phyloP scores from a whole-genome alignment of 92 coral and sea anemone genomes.

The Epizoanthus ramosus region DNA sequence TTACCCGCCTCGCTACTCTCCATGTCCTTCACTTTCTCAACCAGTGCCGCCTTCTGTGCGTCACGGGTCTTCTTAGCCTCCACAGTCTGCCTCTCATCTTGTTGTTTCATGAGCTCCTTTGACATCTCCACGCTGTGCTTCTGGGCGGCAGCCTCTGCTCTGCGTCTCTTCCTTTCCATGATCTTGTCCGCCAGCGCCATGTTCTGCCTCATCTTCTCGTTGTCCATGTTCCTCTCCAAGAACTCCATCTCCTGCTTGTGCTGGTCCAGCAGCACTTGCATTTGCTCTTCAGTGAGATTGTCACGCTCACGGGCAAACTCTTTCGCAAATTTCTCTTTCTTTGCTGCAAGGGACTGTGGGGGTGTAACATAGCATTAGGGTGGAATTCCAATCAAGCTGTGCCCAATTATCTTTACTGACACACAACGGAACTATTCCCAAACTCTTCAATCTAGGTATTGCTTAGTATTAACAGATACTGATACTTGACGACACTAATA shows the following conservation, averaged over 20 bases:
- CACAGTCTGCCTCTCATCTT: slow-evolving; percentile 78
- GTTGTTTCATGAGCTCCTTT: slow-evolving; percentile 85
- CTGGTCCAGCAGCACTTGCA: slow-evolving; percentile 79
- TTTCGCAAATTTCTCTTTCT: slow-evolving; percentile 77
- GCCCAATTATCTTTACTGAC: not conserved
- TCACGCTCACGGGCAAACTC: slow-evolving; percentile 71
- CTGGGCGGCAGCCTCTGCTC: slow-evolving; percentile 80
- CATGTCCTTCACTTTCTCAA: slow-evolving; percentile 82
- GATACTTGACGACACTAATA: too few species aligned
- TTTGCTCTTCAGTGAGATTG: slow-evolving; percentile 83
- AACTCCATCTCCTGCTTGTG: slow-evolving; percentile 87
- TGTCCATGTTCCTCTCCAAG: slow-evolving; percentile 86
- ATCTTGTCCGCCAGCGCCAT: slow-evolving; percentile 85
- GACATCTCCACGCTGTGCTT: slow-evolving; percentile 88
- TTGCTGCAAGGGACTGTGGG: slow-evolving; percentile 76
- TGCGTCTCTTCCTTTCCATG: slow-evolving; percentile 76
- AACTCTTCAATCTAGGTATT: too few species aligned
- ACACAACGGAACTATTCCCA: not conserved
- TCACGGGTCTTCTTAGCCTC: slow-evolving; percentile 81
- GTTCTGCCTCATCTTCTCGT: slow-evolving; percentile 85
- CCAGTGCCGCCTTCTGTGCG: slow-evolving; percentile 80
- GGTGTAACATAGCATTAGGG: not conserved
- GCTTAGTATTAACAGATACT: too few species aligned
- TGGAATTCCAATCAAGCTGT: not conserved
- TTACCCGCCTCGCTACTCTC: slow-evolving; percentile 90